Conservation (phyloP, 2,113 vertebrate genomes). For the Notarius quadriscutis region DNA sequence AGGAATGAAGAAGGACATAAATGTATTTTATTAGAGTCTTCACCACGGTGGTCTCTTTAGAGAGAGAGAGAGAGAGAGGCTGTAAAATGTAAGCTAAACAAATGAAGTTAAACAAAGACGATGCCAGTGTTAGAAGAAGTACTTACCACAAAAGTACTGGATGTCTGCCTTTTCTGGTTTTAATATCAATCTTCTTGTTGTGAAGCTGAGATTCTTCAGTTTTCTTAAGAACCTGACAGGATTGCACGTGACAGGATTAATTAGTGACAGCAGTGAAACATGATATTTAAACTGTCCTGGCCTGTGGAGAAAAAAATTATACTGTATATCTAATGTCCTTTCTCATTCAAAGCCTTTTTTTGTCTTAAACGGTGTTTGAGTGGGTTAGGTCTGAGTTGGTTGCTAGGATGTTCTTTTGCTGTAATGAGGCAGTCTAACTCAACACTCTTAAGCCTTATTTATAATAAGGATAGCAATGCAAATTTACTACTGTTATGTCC, state of each 20-base stretch:
- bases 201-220: not conserved
- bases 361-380: not conserved
- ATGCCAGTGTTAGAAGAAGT: not conserved
- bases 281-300: not conserved
- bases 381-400: not conserved
- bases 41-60: not conserved
- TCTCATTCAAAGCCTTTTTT: not conserved
- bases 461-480: not conserved
- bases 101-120: not conserved
- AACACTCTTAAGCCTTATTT: not conserved
- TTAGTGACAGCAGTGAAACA: not conserved
- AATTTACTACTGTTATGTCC: not conserved
- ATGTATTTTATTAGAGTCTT: not conserved
- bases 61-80: not conserved
- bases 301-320: not conserved
- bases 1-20: not conserved
- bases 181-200: not conserved
- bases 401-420: too few relatives aligned
- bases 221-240: not conserved
- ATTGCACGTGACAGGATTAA: not conserved
- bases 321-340: not conserved
- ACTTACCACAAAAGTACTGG: not conserved
- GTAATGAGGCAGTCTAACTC: not conserved
- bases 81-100: constrained; percentile 21
- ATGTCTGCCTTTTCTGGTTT: constrained; percentile 13